Conservation (phyloP, 1,140 invertebrate species). For the Parasteatoda tepidariorum region DNA sequence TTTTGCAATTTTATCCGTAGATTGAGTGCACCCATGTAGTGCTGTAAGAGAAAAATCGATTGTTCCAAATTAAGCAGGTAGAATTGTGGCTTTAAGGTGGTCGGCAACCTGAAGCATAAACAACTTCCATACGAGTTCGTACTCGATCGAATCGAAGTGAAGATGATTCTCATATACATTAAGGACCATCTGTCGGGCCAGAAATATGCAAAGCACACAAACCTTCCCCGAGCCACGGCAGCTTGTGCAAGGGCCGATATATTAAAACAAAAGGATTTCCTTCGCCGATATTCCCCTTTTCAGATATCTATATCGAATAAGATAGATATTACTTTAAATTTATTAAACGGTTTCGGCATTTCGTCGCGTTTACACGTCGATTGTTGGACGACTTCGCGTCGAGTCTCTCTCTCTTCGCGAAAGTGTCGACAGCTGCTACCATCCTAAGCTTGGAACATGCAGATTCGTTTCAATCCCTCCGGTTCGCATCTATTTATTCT, state of each 20-base stretch:
- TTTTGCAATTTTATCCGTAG: too few relatives aligned
- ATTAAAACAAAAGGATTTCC: conserved; percentile 50
- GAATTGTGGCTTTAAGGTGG: too few relatives aligned
- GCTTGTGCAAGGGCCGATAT: conserved; percentile 30
- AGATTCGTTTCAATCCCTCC: conserved; percentile 42
- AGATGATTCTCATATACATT: conserved; percentile 42
- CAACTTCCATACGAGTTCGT: too few relatives aligned
- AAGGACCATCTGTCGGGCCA: conserved; percentile 43
- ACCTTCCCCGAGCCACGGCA: conserved; percentile 22
- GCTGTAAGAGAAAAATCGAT: too few relatives aligned
- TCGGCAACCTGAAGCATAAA: too few relatives aligned
- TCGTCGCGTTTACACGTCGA: conserved; percentile 52
- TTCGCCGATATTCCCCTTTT: neutral
- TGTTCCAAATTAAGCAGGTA: too few relatives aligned
- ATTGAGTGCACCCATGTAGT: too few relatives aligned
- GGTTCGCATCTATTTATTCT: conserved; percentile 50
- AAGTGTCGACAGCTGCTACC: conserved; percentile 14
- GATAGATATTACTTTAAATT: conserved; percentile 58
- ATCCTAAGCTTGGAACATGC: conserved; percentile 22
- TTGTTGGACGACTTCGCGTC: conserved; percentile 29
- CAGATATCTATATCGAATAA: conserved; percentile 30
- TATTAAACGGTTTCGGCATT: conserved; percentile 57
- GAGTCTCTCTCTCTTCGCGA: conserved; percentile 7
- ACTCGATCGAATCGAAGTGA: neutral
- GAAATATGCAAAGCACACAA: conserved; percentile 49